Percentiles rank a stretch among this genome's conserved stretches.
These are phyloP conservation scores for Musca domestica DNA, from an alignment of 1,140 invertebrate species.

Conservation along the genomic window DNA sequence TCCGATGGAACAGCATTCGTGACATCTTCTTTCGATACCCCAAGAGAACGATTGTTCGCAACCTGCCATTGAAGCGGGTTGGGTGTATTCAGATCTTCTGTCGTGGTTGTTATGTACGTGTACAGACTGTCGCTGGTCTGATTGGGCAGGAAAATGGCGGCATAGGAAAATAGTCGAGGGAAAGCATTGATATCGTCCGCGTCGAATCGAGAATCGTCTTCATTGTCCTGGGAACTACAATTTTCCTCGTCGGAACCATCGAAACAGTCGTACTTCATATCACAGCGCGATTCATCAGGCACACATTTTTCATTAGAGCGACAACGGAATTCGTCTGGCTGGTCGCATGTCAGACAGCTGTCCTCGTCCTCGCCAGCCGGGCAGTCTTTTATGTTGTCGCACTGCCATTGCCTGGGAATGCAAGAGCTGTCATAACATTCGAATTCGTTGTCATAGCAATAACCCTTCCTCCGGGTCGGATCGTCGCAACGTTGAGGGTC, in stretches of 20 bases:
- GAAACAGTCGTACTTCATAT: conserved; percentile 77
- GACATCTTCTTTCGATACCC: conserved; percentile 36
- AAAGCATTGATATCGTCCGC: conserved; percentile 44
- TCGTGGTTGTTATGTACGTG: conserved; percentile 44
- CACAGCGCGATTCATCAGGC: conserved; percentile 71
- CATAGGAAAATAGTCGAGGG: conserved; percentile 45
- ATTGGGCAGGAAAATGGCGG: conserved; percentile 47
- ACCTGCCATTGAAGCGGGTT: conserved; percentile 43
- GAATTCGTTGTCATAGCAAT: conserved; percentile 61
- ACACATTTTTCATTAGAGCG: conserved; percentile 66
- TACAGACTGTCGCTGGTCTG: conserved; percentile 46
- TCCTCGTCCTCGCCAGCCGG: conserved; percentile 64
- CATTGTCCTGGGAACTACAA: conserved; percentile 50
- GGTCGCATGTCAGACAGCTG: conserved; percentile 59
- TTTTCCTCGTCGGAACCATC: conserved; percentile 75
- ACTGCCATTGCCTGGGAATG: conserved; percentile 62
- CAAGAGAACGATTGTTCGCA: conserved; percentile 27
- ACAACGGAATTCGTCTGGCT: conserved; percentile 59
- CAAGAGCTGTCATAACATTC: conserved; percentile 65
- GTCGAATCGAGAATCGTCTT: conserved; percentile 36
- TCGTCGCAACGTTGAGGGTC: conserved; percentile 54
- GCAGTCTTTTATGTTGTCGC: conserved; percentile 68
- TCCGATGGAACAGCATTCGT: conserved; percentile 21
- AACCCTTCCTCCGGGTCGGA: conserved; percentile 49
- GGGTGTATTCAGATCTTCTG: conserved; percentile 44